Evolutionary conservation across 2,888 invertebrate genomes (phyloP).

Genomic region (Watsonalla binaria): DNA sequence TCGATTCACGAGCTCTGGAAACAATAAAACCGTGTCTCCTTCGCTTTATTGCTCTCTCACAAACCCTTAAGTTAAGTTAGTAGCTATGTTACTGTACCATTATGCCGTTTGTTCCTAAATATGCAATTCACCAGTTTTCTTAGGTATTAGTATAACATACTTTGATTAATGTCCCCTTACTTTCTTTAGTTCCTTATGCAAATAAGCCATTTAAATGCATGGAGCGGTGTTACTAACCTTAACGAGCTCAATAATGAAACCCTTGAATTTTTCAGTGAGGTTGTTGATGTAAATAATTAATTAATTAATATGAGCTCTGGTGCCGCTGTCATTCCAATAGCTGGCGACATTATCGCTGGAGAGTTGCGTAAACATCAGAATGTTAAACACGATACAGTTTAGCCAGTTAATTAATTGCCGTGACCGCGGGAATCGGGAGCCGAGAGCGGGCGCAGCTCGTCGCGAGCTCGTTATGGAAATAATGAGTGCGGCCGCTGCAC

Average conservation of each 20-base stretch:
- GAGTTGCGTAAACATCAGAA: constrained; percentile 74
- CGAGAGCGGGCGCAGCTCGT: constrained; percentile 45
- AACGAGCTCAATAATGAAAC: constrained; percentile 65
- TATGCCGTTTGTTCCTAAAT: no score
- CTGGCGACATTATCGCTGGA: constrained; percentile 69
- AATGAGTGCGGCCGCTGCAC: constrained; percentile 60
- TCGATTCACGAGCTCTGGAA: constrained; percentile 49
- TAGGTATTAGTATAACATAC: neutral
- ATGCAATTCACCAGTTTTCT: neutral
- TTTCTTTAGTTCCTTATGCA: constrained; percentile 41
- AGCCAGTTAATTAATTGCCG: constrained; percentile 75
- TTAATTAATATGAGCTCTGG: constrained; percentile 68
- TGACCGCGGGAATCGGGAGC: constrained; percentile 51
- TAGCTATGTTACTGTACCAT: neutral
- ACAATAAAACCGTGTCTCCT: constrained; percentile 43
- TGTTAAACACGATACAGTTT: constrained; percentile 76
- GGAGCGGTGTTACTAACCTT: constrained; percentile 45
- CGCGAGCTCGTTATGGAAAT: constrained; percentile 71
- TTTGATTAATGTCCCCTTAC: constrained; percentile 34
- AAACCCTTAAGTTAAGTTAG: constrained; percentile 17
- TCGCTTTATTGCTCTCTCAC: constrained; percentile 42
- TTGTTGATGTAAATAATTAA: constrained; percentile 65
- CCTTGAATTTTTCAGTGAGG: constrained; percentile 70
- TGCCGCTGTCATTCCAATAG: constrained; percentile 58
- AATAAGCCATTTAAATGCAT: constrained; percentile 70